Percentiles rank a stretch among this genome's conserved stretches.
Conservation (phyloP, 2,113 vertebrate genomes). For the Neopipo cinnamomea region DNA sequence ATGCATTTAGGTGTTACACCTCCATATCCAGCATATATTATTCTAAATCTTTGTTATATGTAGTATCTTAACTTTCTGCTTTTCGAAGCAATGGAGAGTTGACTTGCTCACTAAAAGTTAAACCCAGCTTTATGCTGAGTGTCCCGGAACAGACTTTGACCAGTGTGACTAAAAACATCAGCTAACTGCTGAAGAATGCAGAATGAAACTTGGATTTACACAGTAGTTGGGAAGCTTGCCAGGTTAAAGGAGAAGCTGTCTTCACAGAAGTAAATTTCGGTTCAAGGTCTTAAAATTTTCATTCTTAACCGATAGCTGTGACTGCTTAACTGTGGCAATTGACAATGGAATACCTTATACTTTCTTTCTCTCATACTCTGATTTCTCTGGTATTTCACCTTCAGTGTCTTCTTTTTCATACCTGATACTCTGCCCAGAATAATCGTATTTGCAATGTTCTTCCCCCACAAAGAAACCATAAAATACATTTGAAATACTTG, state of each 20-base stretch:
- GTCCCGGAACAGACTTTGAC: constrained; percentile 14
- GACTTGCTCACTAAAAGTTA: background rate
- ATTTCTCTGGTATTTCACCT: background rate
- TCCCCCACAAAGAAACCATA: background rate
- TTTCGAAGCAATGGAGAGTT: background rate
- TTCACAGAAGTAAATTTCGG: constrained; percentile 2
- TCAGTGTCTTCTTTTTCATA: background rate
- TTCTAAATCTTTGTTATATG: background rate
- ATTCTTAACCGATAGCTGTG: background rate
- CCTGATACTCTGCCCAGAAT: background rate
- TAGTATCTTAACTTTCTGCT: background rate
- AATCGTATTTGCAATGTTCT: background rate
- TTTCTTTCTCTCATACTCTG: background rate
- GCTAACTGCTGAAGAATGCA: constrained; percentile 53
- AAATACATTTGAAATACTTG: background rate
- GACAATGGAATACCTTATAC: background rate
- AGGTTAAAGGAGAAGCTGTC: background rate
- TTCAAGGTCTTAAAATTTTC: constrained; percentile 1
- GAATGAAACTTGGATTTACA: constrained; percentile 35
- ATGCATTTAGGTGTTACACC: background rate
- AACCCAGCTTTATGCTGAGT: background rate
- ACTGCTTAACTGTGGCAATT: background rate
- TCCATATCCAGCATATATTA: background rate
- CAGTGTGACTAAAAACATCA: constrained; percentile 35
- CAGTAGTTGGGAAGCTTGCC: constrained; percentile 27